These are phyloP conservation scores for Drosophila aldrichi DNA, from an alignment of 2,888 invertebrate species.

Conservation along the genomic window DNA sequence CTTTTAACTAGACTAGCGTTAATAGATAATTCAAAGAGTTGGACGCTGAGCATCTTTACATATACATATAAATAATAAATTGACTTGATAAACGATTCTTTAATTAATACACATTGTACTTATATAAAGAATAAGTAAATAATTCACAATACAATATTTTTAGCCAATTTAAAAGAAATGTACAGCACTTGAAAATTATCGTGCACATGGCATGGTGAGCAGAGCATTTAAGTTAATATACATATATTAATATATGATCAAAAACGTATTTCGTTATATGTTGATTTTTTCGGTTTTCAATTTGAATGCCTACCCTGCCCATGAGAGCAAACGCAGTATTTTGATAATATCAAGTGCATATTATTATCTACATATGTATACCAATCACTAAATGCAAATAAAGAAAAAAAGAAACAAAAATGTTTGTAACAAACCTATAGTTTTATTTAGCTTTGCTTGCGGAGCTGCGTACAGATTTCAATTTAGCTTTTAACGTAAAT, in stretches of 20 bases:
- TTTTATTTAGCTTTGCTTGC: not conserved
- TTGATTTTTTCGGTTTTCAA: constrained; percentile 5
- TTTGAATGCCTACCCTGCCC: constrained; percentile 25
- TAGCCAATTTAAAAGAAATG: constrained; percentile 54
- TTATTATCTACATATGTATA: constrained; percentile 47
- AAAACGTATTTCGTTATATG: constrained; percentile 11
- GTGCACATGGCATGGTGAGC: constrained; percentile 32
- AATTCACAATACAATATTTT: constrained; percentile 35
- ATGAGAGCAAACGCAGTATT: constrained; percentile 43
- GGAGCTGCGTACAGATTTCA: constrained; percentile 11
- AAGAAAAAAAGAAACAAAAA: not conserved
- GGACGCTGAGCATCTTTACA: constrained; percentile 13
- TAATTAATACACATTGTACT: constrained; percentile 45
- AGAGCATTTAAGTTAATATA: constrained; percentile 41
- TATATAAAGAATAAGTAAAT: constrained; percentile 5
- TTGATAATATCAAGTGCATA: constrained; percentile 47
- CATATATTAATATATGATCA: constrained; percentile 8
- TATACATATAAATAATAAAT: constrained; percentile 21
- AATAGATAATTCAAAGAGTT: constrained; percentile 41
- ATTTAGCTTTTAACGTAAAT: not conserved
- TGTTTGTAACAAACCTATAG: constrained; percentile 17
- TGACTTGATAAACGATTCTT: constrained; percentile 30
- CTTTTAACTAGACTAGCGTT: constrained; percentile 49
- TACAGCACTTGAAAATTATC: constrained; percentile 47
- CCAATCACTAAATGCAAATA: constrained; percentile 50